These are phyloP conservation scores for Hybos culiciformis DNA, from an alignment of 2,888 invertebrate genomes.

Conservation along the genomic window DNA sequence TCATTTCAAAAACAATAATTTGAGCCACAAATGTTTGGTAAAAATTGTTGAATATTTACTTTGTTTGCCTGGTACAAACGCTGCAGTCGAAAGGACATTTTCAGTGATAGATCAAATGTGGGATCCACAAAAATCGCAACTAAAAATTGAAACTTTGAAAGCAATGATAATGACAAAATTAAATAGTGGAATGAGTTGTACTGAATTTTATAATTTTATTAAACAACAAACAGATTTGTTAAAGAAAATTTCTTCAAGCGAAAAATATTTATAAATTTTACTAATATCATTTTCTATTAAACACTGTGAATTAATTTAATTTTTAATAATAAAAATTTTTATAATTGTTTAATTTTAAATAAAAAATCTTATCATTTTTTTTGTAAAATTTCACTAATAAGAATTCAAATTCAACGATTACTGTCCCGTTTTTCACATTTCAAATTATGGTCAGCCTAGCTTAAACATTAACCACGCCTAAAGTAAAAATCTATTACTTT, in stretches of 20 bases:
- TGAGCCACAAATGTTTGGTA: background rate
- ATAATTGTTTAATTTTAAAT: background rate
- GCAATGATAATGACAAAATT: background rate
- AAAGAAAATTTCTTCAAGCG: constrained; percentile 1
- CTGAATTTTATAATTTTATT: background rate
- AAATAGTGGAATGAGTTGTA: background rate
- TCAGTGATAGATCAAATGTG: background rate
- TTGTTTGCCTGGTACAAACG: background rate
- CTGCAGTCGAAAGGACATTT: background rate
- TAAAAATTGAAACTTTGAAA: constrained; percentile 1
- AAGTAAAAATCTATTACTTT: no score
- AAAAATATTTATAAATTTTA: constrained; percentile 1
- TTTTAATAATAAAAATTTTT: background rate
- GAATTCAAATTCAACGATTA: background rate
- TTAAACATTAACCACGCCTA: no score
- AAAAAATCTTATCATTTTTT: background rate
- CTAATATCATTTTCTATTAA: background rate
- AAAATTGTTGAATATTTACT: background rate
- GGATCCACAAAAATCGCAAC: background rate
- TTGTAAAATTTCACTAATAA: background rate
- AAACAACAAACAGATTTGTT: background rate
- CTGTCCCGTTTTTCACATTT: background rate
- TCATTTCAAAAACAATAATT: background rate
- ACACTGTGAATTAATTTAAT: background rate
- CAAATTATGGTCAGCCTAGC: background rate